Conservation (phyloP, 2,797 vertebrate genomes). For the Gephyroberyx darwinii region DNA sequence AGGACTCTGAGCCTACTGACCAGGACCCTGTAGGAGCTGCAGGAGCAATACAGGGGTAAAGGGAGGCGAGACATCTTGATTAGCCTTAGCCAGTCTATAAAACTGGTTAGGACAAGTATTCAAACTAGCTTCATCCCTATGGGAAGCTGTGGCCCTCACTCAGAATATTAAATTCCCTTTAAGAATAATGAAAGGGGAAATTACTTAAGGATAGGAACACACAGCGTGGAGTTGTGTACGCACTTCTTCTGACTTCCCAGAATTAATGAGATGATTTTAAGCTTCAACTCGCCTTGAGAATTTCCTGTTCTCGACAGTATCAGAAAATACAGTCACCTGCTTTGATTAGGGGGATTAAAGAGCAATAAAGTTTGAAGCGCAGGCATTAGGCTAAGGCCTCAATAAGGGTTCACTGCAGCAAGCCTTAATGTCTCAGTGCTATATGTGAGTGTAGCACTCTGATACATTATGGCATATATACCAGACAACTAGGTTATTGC, state of each 20-base stretch:
- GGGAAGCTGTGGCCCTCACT: constrained; percentile 72
- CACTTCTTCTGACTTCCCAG: constrained; percentile 55
- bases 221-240: constrained; percentile 57
- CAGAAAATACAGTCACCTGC: constrained; percentile 50
- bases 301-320: constrained; percentile 18
- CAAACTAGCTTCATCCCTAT: constrained; percentile 63
- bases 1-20: constrained; percentile 27
- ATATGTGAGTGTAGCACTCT: constrained; percentile 26
- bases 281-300: constrained; percentile 33
- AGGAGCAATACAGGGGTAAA: too few species aligned
- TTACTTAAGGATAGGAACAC: constrained; percentile 66
- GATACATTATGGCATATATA: constrained; percentile 31
- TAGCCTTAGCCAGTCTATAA: constrained; percentile 71
- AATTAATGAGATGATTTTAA: constrained; percentile 63
- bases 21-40: constrained; percentile 42
- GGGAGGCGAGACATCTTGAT: constrained; percentile 59
- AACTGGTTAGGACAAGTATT: constrained; percentile 66
- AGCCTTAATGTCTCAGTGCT: constrained; percentile 38
- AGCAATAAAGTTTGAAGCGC: constrained; percentile 42
- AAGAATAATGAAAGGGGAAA: constrained; percentile 74
- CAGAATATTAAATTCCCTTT: constrained; percentile 75
- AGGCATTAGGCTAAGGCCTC: constrained; percentile 37
- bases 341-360: constrained; percentile 63
- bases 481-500: constrained; percentile 30
- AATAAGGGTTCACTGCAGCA: constrained; percentile 46